Evolutionary conservation across 2,113 vertebrate species (phyloP), one percentile per base, ranked within the genome.

Genomic region (Hydrolagus affinis): DNA sequence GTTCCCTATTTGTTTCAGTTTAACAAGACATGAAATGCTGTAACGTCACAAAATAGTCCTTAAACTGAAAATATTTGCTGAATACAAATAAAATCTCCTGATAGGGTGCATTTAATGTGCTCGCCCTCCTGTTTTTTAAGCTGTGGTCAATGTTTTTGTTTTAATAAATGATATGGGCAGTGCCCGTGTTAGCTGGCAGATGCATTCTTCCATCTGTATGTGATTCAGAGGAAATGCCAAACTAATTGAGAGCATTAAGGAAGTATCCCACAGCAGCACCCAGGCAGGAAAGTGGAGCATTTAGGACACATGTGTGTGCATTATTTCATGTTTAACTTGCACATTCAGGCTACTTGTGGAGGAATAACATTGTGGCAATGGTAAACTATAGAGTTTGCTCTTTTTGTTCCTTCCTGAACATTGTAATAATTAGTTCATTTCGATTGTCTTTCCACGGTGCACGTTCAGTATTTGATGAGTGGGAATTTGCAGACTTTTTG

Each of bases 221-320:
- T 30, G 17, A 83, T 83, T 83, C 62, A 66, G 62, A 66, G 78
- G 78, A 83, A 83, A 83, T 80, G 78, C 78, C 78, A 83, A 83
- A 83, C 62, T 83, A 66, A 83, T 83, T 83, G 78, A 32, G 62
- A 83, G 62, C 21, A 68, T 66, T 83, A 66, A 66, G 59, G 60
- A 80, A 80, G 3, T 19, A 66, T 83, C 78, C 23, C 78, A 32
- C 8, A 59, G n/a, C 62, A 83, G 23, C 15, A 64, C 28, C 7
- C 32, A 32, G 9, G 12, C 32, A 75, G 32, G 17, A 66, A 30
- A 32, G 17, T 30, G 62, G 28, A 11, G 14, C 8, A 19, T 10
- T 66, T 83, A 10, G 12, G 19, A 30, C 8, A 66, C 32, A n/a
- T 30, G 32, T 62, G n/a, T 17, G 17, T 64, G 59, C 59, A 80